Base-by-base conservation (phyloP, 2,888 invertebrate genomes). In the Rhagophthalmus giganteus region DNA sequence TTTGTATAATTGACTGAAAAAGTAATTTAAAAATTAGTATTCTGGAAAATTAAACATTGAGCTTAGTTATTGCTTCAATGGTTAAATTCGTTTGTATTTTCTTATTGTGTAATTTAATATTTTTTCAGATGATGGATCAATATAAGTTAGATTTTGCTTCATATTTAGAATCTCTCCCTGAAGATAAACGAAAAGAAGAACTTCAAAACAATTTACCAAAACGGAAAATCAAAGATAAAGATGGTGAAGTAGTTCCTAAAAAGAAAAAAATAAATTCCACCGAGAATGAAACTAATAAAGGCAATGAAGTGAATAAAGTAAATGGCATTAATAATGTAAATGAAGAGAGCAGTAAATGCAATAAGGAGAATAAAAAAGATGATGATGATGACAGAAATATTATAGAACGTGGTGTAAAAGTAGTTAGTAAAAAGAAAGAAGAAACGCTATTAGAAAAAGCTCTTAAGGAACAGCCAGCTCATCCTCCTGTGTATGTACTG, bases 91-190 rank as follows among this genome's bases (percentile, higher is more conserved):
- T n/a, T n/a, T n/a, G n/a, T n/a, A 10, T 9, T 2, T 10, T 13
- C 12, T 3, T 25, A 8, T 15, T 30, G 11, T 13, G 12, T 35
- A 20, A 26, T 37, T 6, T 14, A n/a, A n/a, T n/a, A 24, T 48
- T 16, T 26, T 54, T 60, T 65, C 52, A 76, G 74, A 60, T 75
- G 60, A 65, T 73, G 40, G 74, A 74, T 27, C 71, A 76, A 52
- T 79, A 79, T 60, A 77, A 79, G 60, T 58, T 72, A 52, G 76
- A 78, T 52, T 79, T 74, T 61, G 74, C 75, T 2, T 65, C 71
- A 1, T 80, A 79, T 58, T 58, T 79, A 15, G 75, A 76, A 35
- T 72, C 74, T 2, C 63, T 80, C 10, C 73, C 79, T 0, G 76
- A 76, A 61, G 76, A 78, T 3, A 76, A 78, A 58, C 61, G 75